These are phyloP conservation scores for Aegypius monachus DNA, from an alignment of 2,113 vertebrate species.

Conservation along the genomic window DNA sequence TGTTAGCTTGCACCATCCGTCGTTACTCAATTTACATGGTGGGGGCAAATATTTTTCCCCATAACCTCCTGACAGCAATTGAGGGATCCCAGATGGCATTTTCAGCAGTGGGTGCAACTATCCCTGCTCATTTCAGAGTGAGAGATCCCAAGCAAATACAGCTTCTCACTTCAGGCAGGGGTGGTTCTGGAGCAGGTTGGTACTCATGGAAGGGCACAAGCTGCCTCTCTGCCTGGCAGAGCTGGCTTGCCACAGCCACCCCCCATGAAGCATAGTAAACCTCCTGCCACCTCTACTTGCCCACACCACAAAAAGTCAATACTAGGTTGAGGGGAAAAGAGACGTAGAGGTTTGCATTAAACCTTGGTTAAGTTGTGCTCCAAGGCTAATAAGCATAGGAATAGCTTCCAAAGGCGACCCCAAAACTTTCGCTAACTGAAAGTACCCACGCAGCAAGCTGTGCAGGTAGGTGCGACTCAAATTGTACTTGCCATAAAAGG, in stretches of 20 bases:
- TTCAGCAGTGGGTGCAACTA: background rate
- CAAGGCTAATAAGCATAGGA: background rate
- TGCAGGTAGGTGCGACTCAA: accelerated
- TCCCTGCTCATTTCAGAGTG: background rate
- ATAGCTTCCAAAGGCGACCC: background rate
- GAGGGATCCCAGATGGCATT: background rate
- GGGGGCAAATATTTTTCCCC: background rate
- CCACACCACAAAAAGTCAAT: background rate
- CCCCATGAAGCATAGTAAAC: background rate
- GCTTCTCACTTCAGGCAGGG: background rate
- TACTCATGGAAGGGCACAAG: accelerated
- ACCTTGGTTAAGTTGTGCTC: accelerated
- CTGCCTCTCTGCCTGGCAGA: background rate
- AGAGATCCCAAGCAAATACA: background rate
- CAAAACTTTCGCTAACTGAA: background rate
- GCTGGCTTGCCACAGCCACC: background rate
- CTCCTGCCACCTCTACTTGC: background rate
- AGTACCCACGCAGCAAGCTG: background rate
- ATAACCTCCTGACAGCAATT: background rate
- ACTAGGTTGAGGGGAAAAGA: no score
- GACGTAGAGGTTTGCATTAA: background rate
- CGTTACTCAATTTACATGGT: background rate
- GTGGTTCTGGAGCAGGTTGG: background rate
- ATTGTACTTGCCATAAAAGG: background rate
- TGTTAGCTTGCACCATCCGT: background rate